Evolutionary conservation across 2,888 invertebrate species (phyloP), one percentile per base, ranked within the genome.

Genomic region (Drosophila kuntzei): DNA sequence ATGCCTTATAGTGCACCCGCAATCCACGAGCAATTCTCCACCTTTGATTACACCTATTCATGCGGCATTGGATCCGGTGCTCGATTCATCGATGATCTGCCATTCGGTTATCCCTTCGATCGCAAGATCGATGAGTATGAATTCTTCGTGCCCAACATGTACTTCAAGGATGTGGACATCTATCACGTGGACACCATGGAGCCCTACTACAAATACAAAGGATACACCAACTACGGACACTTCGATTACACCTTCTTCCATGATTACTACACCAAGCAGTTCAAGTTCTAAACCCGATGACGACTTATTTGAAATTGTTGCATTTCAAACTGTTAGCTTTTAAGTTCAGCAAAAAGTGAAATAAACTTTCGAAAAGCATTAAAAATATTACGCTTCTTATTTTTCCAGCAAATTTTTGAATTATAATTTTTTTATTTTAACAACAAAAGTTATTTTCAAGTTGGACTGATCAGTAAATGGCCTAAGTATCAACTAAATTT

Each of bases 31-130:
- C 60, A 90, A 89, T 79, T 92, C 79, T 92, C 92, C 63, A 92
- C 93, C 63, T 93, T 92, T 64, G 93, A 94, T 76, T 78, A 92
- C 29, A 69, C 90, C 16, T 93, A 93, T 90, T 93, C 93, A 55
- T 93, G 94, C 74, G 93, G 93, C 77, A 92, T 93, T 72, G 94
- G 94, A 71, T 93, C 93, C 88, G 94, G 93, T 88, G 89, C 94
- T 92, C 87, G 92, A 64, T 81, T 90, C 67, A 91, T 95, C 44
- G 96, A 96, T 90, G 93, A 93, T 75, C 93, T 94, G 91, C 94
- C 95, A 44, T 93, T 95, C 82, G 96, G 95, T 47, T 96, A 94
- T 93, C 96, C 96, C 74, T 94, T 96, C 89, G 96, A 97, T 89
- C 95, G 95, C 78, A 93, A 93, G 16, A 94, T 95, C 82, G 93